Evolutionary conservation across 2,113 vertebrate genomes (phyloP), one percentile per base, ranked within the genome.

Genomic region (Grallaria varia): DNA sequence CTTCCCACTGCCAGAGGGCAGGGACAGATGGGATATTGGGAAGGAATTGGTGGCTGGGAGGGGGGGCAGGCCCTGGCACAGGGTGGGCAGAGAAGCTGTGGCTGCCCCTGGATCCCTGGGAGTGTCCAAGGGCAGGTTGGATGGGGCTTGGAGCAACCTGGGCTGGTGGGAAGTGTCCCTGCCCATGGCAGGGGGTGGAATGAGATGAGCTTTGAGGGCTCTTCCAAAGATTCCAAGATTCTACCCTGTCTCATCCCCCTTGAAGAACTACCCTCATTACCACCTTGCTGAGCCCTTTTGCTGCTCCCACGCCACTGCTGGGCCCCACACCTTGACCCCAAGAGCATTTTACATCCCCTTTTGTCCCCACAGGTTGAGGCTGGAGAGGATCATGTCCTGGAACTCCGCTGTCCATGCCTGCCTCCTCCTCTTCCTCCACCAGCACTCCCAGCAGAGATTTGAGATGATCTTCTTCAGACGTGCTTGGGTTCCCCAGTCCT

Each of bases 121-220:
- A 75, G 7, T 60, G 45, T 0, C 13, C 45, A 1, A 68, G 53
- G 3, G 8, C 23, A 39, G 85, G 13, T 0, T 87, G 49, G 66
- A 72, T 0, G 0, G 2, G 27, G 22, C 8, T 82, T 52, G 60
- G 53, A 82, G 13, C 33, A n/a, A 0, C 33, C 87, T 82, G 60
- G 60, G 10, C 3, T 0, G 1, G 13, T 68, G 69, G 53, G 0
- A 89, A 15, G 1, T 74, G 60, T n/a, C n/a, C n/a, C n/a, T n/a
- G n/a, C n/a, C n/a, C n/a, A n/a, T 49, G 40, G 20, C 9, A 71
- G 8, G 8, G 6, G 14, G 5, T 5, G 56, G n/a, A 1, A 62
- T 11, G 1, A 5, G 25, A 42, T 88, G 85, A 1, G 2, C 0
- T 35, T 88, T 49, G 22, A 15, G 17, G 9, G 37, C 42, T 19